Percentiles rank a stretch among this genome's conserved stretches.
Conservation (phyloP, 2,113 vertebrate species). For the Poeciliopsis occidentalis region DNA sequence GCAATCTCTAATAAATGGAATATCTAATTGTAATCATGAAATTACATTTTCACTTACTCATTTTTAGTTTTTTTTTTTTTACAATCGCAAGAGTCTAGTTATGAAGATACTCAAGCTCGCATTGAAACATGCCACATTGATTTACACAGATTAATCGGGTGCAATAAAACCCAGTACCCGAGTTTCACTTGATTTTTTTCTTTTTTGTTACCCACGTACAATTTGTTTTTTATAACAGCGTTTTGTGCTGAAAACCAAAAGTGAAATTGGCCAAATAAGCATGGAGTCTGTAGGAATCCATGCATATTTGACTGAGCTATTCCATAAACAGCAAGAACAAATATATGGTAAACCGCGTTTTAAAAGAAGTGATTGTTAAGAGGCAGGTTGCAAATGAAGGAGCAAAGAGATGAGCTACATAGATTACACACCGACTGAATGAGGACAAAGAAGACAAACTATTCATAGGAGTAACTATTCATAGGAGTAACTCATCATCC, state of each 20-base stretch:
- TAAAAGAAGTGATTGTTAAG: background rate
- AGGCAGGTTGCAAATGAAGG: slow-evolving; percentile 18
- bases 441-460: slow-evolving; percentile 38
- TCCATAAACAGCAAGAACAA: too few relatives aligned
- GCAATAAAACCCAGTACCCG: background rate
- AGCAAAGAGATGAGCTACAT: slow-evolving; percentile 10
- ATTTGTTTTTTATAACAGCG: background rate
- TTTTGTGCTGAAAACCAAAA: background rate
- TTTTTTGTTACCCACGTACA: background rate
- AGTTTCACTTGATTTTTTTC: background rate
- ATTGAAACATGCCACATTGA: background rate
- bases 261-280: background rate
- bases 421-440: slow-evolving; percentile 34
- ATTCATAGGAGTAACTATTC: too few relatives aligned
- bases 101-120: background rate
- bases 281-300: background rate
- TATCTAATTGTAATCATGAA: too few relatives aligned
- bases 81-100: background rate
- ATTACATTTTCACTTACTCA: too few relatives aligned
- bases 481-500: slow-evolving; percentile 23
- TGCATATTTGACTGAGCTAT: background rate
- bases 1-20: too few relatives aligned
- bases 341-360: slow-evolving; percentile 5
- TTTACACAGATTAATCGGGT: background rate
- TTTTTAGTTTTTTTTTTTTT: background rate